phyloP scores from a whole-genome alignment of 1,140 invertebrate species.

The Ptiloglossa arizonensis region DNA sequence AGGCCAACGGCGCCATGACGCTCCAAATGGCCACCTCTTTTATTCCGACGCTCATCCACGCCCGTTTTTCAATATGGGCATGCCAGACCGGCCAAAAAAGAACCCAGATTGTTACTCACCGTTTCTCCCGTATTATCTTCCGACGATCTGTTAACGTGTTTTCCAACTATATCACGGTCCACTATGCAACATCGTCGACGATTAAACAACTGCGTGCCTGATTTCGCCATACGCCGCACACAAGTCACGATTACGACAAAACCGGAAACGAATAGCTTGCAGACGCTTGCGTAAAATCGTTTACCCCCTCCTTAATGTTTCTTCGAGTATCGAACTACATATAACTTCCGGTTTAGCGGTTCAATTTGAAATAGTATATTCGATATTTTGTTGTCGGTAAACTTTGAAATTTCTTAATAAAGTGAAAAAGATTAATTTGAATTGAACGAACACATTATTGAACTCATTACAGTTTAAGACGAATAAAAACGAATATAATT shows the following conservation, averaged over 20 bases:
- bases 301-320: neutral
- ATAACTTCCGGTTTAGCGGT: constrained; percentile 19
- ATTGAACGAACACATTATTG: no score
- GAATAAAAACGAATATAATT: constrained; percentile 13
- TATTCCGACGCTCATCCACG: constrained; percentile 45
- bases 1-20: constrained; percentile 71
- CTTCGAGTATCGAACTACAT: no score
- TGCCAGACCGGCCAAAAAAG: constrained; percentile 29
- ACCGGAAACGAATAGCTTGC: constrained; percentile 35
- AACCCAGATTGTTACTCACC: constrained; percentile 58
- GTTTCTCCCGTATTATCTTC: constrained; percentile 57
- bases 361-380: neutral
- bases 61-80: constrained; percentile 39
- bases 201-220: constrained; percentile 49
- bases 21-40: constrained; percentile 59
- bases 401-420: neutral
- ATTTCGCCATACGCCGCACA: constrained; percentile 28
- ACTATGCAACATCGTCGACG: constrained; percentile 51
- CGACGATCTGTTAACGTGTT: constrained; percentile 54
- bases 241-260: constrained; percentile 49
- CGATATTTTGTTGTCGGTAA: neutral
- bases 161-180: constrained; percentile 52
- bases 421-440: neutral
- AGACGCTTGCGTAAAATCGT: constrained; percentile 20
- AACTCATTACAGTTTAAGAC: no score